Conservation (phyloP, 1,140 invertebrate species). For the Pararge aegeria region DNA sequence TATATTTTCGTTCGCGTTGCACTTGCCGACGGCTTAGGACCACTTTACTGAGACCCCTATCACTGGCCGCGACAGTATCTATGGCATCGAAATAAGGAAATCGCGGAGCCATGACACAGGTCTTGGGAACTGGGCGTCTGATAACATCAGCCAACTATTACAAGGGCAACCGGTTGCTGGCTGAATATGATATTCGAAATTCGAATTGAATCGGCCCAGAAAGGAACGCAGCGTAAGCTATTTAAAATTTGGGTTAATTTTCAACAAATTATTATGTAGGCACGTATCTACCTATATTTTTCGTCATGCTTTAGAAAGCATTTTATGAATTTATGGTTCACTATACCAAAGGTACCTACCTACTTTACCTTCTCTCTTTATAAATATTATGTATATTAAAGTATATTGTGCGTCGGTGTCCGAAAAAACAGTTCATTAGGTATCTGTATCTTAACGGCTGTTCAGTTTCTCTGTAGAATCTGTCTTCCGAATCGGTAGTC, state of each 20-base stretch:
- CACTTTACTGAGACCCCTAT: conserved; percentile 50
- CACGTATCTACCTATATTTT: no score
- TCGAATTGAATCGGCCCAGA: conserved; percentile 65
- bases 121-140: conserved; percentile 51
- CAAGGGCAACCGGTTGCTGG: conserved; percentile 75
- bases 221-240: conserved; percentile 44
- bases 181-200: conserved; percentile 74
- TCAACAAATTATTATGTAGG: background rate
- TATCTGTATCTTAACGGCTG: no score
- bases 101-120: conserved; percentile 43
- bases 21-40: conserved; percentile 72
- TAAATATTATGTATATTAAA: no score
- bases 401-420: no score
- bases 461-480: no score
- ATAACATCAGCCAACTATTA: conserved; percentile 79
- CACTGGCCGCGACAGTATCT: conserved; percentile 38
- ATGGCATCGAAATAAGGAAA: conserved; percentile 35
- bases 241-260: conserved; percentile 41
- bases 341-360: no score
- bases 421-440: no score
- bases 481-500: no score
- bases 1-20: conserved; percentile 78
- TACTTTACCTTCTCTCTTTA: no score
- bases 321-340: no score
- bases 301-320: no score